Conservation (phyloP, 2,888 invertebrate genomes). For the Agonopterix alstromeriana region DNA sequence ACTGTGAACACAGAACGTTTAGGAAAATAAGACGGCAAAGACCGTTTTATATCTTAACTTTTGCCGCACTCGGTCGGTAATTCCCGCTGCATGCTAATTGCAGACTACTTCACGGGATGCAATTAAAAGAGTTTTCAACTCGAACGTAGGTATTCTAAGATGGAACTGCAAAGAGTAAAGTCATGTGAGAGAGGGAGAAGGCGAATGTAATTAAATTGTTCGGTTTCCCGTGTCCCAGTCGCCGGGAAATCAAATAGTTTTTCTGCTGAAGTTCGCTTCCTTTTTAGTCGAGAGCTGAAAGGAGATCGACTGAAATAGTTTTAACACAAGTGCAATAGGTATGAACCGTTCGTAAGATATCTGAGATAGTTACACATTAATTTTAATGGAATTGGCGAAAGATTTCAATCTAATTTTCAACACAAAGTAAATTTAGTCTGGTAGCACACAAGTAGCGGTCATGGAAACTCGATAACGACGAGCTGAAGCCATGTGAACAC, state of each 20-base stretch:
- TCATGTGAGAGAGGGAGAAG: slow-evolving; percentile 41
- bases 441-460: too few species aligned
- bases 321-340: background rate
- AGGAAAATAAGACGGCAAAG: background rate
- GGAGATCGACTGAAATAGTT: slow-evolving; percentile 16
- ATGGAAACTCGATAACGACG: too few species aligned
- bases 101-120: slow-evolving; percentile 44
- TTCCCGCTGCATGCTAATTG: slow-evolving; percentile 50
- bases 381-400: too few species aligned
- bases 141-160: slow-evolving; percentile 28
- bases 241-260: slow-evolving; percentile 49
- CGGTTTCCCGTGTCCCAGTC: slow-evolving; percentile 23
- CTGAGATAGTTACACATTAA: too few species aligned
- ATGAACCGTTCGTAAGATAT: too few species aligned
- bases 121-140: slow-evolving; percentile 57
- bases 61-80: slow-evolving; percentile 27
- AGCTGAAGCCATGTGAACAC: too few species aligned
- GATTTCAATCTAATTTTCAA: too few species aligned
- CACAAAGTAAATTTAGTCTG: too few species aligned
- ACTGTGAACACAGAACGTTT: background rate
- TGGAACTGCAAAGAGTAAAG: slow-evolving; percentile 5
- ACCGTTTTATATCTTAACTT: slow-evolving; percentile 34
- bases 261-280: slow-evolving; percentile 37
- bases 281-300: slow-evolving; percentile 19
- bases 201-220: slow-evolving; percentile 64